Evolutionary conservation across 1,140 invertebrate genomes (phyloP).

Genomic region (Scaptomyza montana): DNA sequence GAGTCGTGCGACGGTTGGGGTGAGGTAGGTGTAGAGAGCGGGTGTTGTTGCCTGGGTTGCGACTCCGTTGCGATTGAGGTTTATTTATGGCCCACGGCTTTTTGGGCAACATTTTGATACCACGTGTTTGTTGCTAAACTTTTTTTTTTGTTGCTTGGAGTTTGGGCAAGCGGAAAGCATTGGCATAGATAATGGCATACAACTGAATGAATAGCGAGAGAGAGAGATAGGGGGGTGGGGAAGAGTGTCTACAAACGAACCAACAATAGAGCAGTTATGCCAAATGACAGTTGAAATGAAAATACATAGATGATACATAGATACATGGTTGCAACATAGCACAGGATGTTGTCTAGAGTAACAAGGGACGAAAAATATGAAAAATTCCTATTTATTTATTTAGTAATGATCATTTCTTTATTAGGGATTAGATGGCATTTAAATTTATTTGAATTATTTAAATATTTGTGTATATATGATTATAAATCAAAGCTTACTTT

Average conservation of each 20-base stretch:
- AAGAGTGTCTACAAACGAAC: too few species aligned
- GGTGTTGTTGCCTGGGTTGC: conserved; percentile 57
- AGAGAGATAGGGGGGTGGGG: neutral
- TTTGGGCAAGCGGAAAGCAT: conserved; percentile 59
- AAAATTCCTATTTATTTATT: neutral
- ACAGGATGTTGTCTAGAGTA: neutral
- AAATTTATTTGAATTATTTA: too few species aligned
- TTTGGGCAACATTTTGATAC: conserved; percentile 70
- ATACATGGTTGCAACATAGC: neutral
- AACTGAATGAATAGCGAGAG: neutral
- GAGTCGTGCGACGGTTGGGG: neutral
- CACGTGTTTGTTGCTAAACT: conserved; percentile 62
- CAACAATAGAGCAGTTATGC: neutral
- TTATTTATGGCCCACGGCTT: conserved; percentile 80
- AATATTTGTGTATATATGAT: too few species aligned
- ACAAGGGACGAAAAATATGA: neutral
- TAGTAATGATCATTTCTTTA: too few species aligned
- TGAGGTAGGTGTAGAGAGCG: conserved; percentile 9
- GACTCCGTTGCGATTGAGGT: conserved; percentile 63
- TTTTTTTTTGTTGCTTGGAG: conserved; percentile 3
- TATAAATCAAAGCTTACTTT: too few species aligned
- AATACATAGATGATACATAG: neutral
- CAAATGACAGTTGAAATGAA: conserved; percentile 1
- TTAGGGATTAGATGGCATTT: too few species aligned
- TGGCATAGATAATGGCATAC: conserved; percentile 69